These are phyloP conservation scores for Halyomorpha halys DNA, from an alignment of 1,140 invertebrate genomes.

Conservation along the genomic window DNA sequence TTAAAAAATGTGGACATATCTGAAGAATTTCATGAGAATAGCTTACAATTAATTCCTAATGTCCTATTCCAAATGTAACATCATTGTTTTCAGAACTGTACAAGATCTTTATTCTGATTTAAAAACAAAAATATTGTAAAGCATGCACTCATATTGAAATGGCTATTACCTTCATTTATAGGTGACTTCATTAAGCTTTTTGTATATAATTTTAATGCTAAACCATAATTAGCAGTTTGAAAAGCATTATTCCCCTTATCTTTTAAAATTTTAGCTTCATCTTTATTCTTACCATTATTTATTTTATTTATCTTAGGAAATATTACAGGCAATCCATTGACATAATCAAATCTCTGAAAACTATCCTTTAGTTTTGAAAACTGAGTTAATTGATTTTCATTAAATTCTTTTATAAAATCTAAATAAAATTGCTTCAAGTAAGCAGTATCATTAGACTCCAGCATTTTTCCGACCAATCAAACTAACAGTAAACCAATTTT, in stretches of 20 bases:
- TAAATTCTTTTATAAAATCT: neutral
- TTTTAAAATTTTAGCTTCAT: conserved; percentile 53
- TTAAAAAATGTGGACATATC: too few species aligned
- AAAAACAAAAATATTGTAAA: too few species aligned
- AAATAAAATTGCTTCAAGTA: neutral
- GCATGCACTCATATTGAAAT: too few species aligned
- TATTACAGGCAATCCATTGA: neutral
- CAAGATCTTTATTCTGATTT: too few species aligned
- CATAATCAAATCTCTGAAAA: conserved; percentile 12
- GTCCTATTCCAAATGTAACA: too few species aligned
- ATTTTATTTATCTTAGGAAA: neutral
- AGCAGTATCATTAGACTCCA: conserved; percentile 4
- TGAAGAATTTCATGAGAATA: too few species aligned
- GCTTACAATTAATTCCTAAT: too few species aligned
- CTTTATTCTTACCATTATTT: conserved; percentile 44
- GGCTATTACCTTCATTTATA: conserved; percentile 32
- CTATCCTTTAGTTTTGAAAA: conserved; percentile 9
- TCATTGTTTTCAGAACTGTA: too few species aligned
- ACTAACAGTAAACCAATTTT: too few species aligned
- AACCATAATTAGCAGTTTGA: conserved; percentile 59
- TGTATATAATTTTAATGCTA: conserved; percentile 63
- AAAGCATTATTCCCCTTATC: conserved; percentile 68
- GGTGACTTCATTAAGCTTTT: conserved; percentile 54
- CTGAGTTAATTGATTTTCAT: neutral
- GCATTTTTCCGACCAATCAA: neutral